These are phyloP conservation scores for Lytechinus variegatus DNA, from an alignment of 35 echinoderm and acorn worm species.

Conservation along the genomic window DNA sequence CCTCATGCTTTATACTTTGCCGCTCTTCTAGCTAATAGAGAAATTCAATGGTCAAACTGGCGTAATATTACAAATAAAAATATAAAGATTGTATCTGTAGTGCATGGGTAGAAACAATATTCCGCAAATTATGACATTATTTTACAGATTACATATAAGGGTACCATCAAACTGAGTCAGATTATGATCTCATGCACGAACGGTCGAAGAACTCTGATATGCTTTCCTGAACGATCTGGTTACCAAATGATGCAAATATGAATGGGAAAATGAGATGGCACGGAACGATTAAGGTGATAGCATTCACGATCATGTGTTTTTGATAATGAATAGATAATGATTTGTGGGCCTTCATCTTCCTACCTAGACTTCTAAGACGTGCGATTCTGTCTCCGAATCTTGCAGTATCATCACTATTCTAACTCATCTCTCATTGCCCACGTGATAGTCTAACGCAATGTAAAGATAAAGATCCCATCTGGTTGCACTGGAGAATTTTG, in stretches of 20 bases:
- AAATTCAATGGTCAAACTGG: background rate
- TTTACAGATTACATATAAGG: background rate
- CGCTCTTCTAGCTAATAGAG: background rate
- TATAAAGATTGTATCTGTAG: background rate
- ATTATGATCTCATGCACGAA: background rate
- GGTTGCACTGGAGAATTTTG: background rate
- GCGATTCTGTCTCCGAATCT: too few species aligned
- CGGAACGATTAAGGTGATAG: too few species aligned
- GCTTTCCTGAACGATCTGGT: background rate
- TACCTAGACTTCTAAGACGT: too few species aligned
- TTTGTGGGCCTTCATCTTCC: too few species aligned
- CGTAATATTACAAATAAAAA: background rate
- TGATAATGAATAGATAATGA: too few species aligned
- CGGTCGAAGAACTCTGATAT: background rate
- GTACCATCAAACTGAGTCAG: too few species aligned
- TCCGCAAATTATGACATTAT: background rate
- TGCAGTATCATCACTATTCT: too few species aligned
- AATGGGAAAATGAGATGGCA: too few species aligned
- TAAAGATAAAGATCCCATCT: background rate
- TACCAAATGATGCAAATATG: too few species aligned
- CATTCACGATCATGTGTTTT: too few species aligned
- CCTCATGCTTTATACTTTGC: background rate
- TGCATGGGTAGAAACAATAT: background rate
- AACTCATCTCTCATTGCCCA: background rate
- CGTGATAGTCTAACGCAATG: background rate